phyloP scores from a whole-genome alignment of 2,797 vertebrate species.

The Melanotaenia pygmaea region DNA sequence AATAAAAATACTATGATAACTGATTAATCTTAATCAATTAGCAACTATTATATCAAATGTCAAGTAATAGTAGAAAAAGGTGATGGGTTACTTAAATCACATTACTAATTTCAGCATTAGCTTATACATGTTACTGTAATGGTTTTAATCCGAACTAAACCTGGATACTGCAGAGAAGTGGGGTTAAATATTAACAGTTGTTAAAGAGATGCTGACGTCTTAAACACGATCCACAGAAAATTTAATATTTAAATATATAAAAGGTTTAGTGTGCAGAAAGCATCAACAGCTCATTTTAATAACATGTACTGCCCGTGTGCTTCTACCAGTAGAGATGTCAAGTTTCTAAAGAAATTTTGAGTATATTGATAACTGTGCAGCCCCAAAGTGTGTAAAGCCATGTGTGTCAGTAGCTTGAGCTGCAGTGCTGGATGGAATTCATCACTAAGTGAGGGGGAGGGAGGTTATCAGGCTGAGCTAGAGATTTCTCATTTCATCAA shows the following conservation, averaged over 20 bases:
- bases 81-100: too few species aligned
- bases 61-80: too few species aligned
- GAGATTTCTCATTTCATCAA: slow-evolving; percentile 76
- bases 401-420: slow-evolving; percentile 23
- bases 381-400: not conserved
- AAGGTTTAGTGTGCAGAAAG: not conserved
- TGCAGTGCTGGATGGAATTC: slow-evolving; percentile 37
- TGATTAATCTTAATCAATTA: too few species aligned
- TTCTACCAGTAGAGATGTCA: slow-evolving; percentile 7
- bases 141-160: not conserved
- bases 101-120: not conserved
- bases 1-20: too few species aligned
- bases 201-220: not conserved
- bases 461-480: slow-evolving; percentile 53
- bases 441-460: slow-evolving; percentile 68
- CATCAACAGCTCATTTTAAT: not conserved
- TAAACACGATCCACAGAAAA: not conserved
- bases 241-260: too few species aligned
- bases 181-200: not conserved
- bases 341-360: slow-evolving; percentile 26
- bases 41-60: too few species aligned
- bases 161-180: not conserved
- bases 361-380: slow-evolving; percentile 31
- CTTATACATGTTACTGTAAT: not conserved
- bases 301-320: not conserved